phyloP scores from a whole-genome alignment of 2,113 vertebrate genomes.

The Corapipo altera region DNA sequence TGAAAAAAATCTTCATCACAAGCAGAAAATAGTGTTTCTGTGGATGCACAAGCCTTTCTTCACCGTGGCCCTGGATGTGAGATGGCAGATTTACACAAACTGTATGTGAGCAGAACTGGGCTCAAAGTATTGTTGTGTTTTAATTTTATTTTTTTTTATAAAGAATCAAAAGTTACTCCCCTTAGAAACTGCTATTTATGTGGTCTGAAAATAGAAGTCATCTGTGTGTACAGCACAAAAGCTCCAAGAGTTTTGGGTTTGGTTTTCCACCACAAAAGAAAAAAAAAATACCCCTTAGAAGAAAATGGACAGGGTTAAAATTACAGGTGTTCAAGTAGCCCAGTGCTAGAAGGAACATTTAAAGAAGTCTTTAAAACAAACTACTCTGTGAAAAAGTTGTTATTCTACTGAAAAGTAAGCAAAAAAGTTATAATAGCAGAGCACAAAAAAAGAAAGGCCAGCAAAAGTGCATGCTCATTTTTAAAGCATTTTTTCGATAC shows the following conservation, averaged over 20 bases:
- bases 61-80: neutral
- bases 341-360: neutral
- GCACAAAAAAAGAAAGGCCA: neutral
- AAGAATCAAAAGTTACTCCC: neutral
- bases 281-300: neutral
- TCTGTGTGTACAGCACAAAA: neutral
- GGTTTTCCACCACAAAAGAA: neutral
- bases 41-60: neutral
- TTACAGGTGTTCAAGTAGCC: neutral
- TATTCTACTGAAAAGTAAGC: neutral
- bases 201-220: slow-evolving; percentile 5
- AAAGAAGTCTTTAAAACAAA: neutral
- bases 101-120: neutral
- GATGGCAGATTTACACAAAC: neutral
- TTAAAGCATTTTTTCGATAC: neutral
- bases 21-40: neutral
- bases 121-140: neutral
- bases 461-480: neutral
- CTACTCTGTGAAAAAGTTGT: neutral
- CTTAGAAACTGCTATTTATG: neutral
- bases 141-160: neutral
- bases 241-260: neutral
- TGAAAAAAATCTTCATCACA: too few relatives aligned
- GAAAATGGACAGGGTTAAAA: neutral
- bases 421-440: neutral